Evolutionary conservation across 2,797 vertebrate species (phyloP).

Genomic region (Microtus obscurus): DNA sequence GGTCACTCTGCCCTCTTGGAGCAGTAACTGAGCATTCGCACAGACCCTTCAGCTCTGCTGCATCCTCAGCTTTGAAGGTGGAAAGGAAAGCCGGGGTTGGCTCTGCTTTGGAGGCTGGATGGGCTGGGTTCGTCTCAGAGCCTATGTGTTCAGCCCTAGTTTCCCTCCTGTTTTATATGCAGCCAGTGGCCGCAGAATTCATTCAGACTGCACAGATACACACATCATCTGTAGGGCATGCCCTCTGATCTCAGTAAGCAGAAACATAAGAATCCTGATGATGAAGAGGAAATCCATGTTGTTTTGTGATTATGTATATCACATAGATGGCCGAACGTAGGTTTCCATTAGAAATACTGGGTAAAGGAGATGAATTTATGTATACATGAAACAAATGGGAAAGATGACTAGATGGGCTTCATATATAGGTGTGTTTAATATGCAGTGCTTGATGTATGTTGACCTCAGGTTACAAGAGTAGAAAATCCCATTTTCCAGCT

Average conservation of each 20-base stretch:
- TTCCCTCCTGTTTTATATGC: slow-evolving; percentile 46
- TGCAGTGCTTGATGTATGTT: slow-evolving; percentile 88
- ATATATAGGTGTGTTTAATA: slow-evolving; percentile 85
- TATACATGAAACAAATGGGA: neutral
- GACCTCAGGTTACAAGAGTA: slow-evolving; percentile 89
- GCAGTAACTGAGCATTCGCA: neutral
- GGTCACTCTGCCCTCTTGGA: neutral
- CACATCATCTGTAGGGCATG: slow-evolving; percentile 66
- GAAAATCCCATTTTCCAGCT: slow-evolving; percentile 93
- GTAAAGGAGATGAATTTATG: neutral
- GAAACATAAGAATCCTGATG: slow-evolving; percentile 64
- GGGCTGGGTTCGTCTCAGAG: slow-evolving; percentile 25
- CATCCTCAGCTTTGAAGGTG: slow-evolving; percentile 25
- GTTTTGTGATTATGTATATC: slow-evolving; percentile 40
- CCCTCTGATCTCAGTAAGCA: slow-evolving; percentile 67
- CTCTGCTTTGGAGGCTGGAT: slow-evolving; percentile 29
- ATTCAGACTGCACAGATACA: slow-evolving; percentile 53
- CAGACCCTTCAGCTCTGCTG: neutral
- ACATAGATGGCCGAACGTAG: slow-evolving; percentile 16
- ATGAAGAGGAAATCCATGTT: slow-evolving; percentile 39
- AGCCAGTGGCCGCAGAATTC: slow-evolving; percentile 53
- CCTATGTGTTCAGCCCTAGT: slow-evolving; percentile 27
- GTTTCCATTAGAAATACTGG: neutral
- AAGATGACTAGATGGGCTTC: slow-evolving; percentile 58
- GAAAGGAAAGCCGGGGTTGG: slow-evolving; percentile 48